Conservation (phyloP, 2,888 invertebrate species). For the Rhagium mordax region DNA sequence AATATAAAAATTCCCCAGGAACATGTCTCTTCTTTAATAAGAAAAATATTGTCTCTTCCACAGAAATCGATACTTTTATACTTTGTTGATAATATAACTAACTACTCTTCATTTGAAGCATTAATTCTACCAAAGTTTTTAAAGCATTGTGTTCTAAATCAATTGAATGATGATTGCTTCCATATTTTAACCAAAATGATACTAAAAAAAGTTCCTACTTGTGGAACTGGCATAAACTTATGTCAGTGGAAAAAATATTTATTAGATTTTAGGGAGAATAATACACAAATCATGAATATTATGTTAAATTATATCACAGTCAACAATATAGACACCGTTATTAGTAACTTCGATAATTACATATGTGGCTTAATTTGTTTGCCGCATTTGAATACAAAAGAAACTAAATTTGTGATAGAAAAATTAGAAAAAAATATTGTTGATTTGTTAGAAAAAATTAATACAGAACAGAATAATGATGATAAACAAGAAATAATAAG, state of each 20-base stretch:
- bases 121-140: constrained; percentile 80
- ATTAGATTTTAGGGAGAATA: constrained; percentile 72
- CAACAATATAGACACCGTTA: constrained; percentile 66
- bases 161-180: constrained; percentile 74
- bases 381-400: constrained; percentile 71
- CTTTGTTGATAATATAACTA: constrained; percentile 78
- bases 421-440: constrained; percentile 45
- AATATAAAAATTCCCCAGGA: constrained; percentile 81
- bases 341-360: constrained; percentile 69
- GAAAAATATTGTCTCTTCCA: constrained; percentile 75
- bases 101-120: constrained; percentile 81
- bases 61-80: constrained; percentile 75
- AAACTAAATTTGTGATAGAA: constrained; percentile 60
- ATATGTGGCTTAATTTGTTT: constrained; percentile 73
- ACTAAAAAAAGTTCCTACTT: constrained; percentile 77
- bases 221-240: constrained; percentile 75
- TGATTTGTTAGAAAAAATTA: constrained; percentile 38
- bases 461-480: background rate
- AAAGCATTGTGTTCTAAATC: constrained; percentile 73
- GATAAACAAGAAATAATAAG: constrained; percentile 35
- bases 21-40: constrained; percentile 79
- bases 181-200: constrained; percentile 79
- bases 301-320: constrained; percentile 65
- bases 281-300: constrained; percentile 68
- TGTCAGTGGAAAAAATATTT: constrained; percentile 79